phyloP scores from a whole-genome alignment of 1,140 invertebrate genomes.

The Cherax quadricarinatus region DNA sequence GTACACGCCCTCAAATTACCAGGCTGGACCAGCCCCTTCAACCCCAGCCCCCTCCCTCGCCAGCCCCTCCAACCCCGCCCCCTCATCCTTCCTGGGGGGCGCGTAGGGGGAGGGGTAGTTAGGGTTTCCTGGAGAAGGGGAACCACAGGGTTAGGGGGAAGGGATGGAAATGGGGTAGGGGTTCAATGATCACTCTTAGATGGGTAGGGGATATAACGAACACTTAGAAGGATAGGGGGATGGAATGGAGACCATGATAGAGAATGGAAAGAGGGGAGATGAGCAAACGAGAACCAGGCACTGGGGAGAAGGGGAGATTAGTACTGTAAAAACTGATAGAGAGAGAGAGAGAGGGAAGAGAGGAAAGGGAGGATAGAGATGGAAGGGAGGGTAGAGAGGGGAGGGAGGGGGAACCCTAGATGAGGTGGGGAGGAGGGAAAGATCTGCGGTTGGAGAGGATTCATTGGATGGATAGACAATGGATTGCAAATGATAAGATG shows the following conservation, averaged over 20 bases:
- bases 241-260: neutral
- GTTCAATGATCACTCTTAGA: no score
- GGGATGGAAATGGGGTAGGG: neutral
- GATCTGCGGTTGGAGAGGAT: neutral
- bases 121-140: neutral
- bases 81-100: neutral
- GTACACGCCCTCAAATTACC: conserved; percentile 70
- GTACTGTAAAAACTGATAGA: neutral
- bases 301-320: neutral
- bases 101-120: neutral
- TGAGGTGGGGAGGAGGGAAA: neutral
- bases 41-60: neutral
- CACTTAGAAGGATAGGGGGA: no score
- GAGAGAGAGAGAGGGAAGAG: neutral
- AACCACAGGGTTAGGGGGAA: neutral
- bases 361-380: neutral
- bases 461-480: no score
- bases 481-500: no score
- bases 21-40: conserved; percentile 8
- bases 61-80: no score
- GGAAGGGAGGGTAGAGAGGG: neutral
- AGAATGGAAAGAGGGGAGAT: neutral
- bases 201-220: no score
- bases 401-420: neutral
- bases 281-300: neutral